Percentiles rank a stretch among this genome's conserved stretches.
Evolutionary conservation across 2,888 invertebrate genomes (phyloP).

Genomic region (Ophioninae sp.): DNA sequence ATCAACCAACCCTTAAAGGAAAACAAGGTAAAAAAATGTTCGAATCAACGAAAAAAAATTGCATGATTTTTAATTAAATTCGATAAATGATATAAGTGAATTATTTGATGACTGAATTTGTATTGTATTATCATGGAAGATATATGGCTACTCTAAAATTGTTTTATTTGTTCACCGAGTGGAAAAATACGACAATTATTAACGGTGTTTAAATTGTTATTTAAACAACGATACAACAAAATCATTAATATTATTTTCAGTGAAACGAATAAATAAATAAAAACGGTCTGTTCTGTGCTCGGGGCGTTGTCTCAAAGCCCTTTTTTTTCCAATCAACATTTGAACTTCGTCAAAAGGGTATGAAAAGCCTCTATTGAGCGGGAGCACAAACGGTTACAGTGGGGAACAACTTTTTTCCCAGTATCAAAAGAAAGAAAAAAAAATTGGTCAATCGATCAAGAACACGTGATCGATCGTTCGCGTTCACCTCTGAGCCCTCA

Average conservation of each 20-base stretch:
- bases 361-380: background rate
- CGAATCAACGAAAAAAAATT: background rate
- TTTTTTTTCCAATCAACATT: background rate
- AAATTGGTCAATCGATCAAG: constrained; percentile 35
- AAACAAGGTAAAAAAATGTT: background rate
- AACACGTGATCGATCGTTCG: constrained; percentile 34
- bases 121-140: too few species aligned
- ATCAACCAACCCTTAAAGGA: background rate
- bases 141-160: background rate
- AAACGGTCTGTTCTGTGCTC: background rate
- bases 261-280: background rate
- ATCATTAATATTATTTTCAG: background rate
- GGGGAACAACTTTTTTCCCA: background rate
- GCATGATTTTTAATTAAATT: too few species aligned
- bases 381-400: background rate
- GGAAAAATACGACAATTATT: background rate
- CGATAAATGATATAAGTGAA: too few species aligned
- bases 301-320: background rate
- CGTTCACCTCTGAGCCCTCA: constrained; percentile 19
- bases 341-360: background rate
- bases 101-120: too few species aligned
- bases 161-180: background rate
- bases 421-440: background rate
- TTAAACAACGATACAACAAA: background rate
- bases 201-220: background rate